Evolutionary conservation across 2,888 invertebrate species (phyloP).

Genomic region (Psylliodes chrysocephalus): DNA sequence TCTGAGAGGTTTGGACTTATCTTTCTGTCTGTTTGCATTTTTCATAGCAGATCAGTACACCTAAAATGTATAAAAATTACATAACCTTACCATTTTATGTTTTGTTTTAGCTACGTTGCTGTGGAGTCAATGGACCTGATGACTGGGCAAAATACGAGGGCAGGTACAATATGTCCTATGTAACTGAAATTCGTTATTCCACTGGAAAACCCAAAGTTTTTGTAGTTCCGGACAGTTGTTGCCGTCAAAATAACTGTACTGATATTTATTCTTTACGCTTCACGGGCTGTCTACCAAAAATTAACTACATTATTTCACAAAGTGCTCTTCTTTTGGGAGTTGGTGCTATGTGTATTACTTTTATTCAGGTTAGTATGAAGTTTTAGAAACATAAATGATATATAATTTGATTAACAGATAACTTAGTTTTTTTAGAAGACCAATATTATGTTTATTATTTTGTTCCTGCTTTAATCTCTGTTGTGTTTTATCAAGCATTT

Average conservation of each 20-base stretch:
- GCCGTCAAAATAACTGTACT: constrained; percentile 36
- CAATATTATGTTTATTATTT: too few species aligned
- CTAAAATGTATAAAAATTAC: too few species aligned
- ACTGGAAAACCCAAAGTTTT: constrained; percentile 4
- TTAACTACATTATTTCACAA: constrained; percentile 52
- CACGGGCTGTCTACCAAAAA: constrained; percentile 47
- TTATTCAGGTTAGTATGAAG: constrained; percentile 73
- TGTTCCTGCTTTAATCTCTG: too few species aligned
- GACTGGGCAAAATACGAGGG: constrained; percentile 67
- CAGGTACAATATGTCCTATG: neutral
- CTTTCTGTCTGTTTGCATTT: too few species aligned
- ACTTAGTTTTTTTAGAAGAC: too few species aligned
- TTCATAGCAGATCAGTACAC: too few species aligned
- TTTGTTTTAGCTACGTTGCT: constrained; percentile 73
- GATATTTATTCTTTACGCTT: constrained; percentile 33
- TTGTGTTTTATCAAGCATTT: too few species aligned
- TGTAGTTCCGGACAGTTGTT: constrained; percentile 48
- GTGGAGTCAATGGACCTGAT: constrained; percentile 69
- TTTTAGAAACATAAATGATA: constrained; percentile 28
- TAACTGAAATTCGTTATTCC: neutral
- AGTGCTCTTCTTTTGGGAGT: constrained; percentile 77
- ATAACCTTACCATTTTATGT: too few species aligned
- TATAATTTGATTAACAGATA: too few species aligned
- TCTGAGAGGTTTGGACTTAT: too few species aligned
- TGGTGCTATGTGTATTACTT: constrained; percentile 81